Base-by-base conservation (phyloP, 2,888 invertebrate species). In the Clepsis dumicolana region DNA sequence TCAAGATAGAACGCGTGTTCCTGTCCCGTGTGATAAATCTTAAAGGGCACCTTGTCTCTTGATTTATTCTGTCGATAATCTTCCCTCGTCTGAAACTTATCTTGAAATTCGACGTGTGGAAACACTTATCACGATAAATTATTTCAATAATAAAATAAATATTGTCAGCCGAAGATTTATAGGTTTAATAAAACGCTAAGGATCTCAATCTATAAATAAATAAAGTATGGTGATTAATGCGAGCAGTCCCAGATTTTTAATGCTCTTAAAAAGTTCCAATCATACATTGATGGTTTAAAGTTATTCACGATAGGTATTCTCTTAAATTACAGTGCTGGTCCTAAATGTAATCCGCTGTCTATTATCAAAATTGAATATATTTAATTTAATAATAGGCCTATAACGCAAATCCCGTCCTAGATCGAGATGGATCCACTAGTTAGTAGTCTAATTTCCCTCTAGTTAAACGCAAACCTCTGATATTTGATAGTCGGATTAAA, bases 1-100 rank as follows among this genome's bases (percentile, higher is more conserved):
- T 77, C 66, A 73, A 79, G 79, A 77, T 78, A 80, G 77, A 80
- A 76, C 75, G 73, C 70, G 76, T 78, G 78, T 77, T 77, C 76
- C 78, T 79, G 75, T 79, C 74, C 76, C 73, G 74, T 69, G 78
- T 73, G 77, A 86, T 87, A 86, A 86, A 88, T 87, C 84, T 81
- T 76, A 52, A 69, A 70, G 73, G 77, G 78, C 79, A 84, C 81
- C 83, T 83, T 79, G 73, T 73, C 75, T 74, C 79, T 77, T 86
- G 87, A 88, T 86, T 86, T 86, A 87, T 87, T 82, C 80, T 79
- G 74, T 77, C 83, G 83, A 88, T 86, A 86, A 87, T 85, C 82
- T 82, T 76, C 77, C 77, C 80, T 80, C 81, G 80, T 79, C 75
- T 76, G 77, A 77, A 80, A 82, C 82, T 83, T 83, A 80, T 80